Evolutionary conservation across 1,140 invertebrate species (phyloP).

Genomic region (Helicoverpa zea): DNA sequence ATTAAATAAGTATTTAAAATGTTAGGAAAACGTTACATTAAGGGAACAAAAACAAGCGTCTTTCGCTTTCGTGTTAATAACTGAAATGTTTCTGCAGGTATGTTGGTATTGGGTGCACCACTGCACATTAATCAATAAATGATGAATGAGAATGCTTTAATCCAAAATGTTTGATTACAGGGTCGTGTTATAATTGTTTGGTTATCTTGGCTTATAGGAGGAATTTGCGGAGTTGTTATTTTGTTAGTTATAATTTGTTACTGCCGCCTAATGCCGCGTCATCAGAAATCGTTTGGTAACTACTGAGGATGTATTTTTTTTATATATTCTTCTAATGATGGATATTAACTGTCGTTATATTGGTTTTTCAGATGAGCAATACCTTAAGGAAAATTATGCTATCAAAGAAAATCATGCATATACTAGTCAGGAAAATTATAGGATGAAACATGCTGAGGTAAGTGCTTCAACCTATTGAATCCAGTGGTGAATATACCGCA

Average conservation of each 20-base stretch:
- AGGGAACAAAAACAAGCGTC: conserved; percentile 76
- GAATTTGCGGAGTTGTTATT: conserved; percentile 84
- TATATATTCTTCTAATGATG: too few species aligned
- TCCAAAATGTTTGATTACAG: conserved; percentile 69
- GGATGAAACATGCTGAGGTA: conserved; percentile 81
- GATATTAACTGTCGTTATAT: not conserved
- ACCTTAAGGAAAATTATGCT: conserved; percentile 78
- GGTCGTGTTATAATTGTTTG: conserved; percentile 86
- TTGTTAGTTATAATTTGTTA: conserved; percentile 86
- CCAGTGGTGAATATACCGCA: too few species aligned
- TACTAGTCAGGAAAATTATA: conserved; percentile 73
- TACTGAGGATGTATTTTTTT: not conserved
- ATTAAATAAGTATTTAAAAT: conserved; percentile 72
- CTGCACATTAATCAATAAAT: conserved; percentile 65
- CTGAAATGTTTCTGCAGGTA: conserved; percentile 86
- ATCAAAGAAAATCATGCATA: conserved; percentile 82
- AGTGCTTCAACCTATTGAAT: not conserved
- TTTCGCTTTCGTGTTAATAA: conserved; percentile 75
- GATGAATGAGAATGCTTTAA: conserved; percentile 38
- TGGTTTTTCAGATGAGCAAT: conserved; percentile 78
- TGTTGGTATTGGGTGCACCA: conserved; percentile 7
- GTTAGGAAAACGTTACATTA: conserved; percentile 68
- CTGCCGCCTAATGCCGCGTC: conserved; percentile 86
- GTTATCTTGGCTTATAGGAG: conserved; percentile 86
- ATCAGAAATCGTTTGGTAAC: conserved; percentile 86